These are phyloP conservation scores for Pomacea canaliculata DNA, from an alignment of 2,888 invertebrate genomes.

Conservation along the genomic window DNA sequence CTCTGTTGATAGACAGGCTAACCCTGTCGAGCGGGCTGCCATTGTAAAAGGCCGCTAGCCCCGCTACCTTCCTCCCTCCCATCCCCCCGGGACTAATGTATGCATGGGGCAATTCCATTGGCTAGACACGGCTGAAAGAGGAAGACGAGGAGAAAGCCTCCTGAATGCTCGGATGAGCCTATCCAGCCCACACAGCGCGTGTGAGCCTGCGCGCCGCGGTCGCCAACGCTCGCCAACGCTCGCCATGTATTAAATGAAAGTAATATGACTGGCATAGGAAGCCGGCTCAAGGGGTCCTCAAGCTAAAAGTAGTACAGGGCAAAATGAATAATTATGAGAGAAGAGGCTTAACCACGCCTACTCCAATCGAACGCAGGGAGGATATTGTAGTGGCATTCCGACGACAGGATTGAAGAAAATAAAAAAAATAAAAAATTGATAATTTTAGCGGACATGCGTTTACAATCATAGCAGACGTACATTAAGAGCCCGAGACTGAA, in stretches of 20 bases:
- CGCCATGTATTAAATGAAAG: neutral
- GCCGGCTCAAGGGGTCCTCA: neutral
- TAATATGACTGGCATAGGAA: neutral
- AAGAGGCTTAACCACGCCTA: conserved; percentile 7
- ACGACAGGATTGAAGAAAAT: neutral
- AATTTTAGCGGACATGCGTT: too few relatives aligned
- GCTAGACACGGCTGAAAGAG: neutral
- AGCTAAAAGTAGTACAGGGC: neutral
- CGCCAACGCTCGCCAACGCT: neutral
- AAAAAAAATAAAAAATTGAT: neutral
- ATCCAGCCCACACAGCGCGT: too few relatives aligned
- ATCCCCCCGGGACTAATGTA: neutral
- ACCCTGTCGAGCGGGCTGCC: conserved; percentile 4
- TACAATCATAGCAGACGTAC: too few relatives aligned
- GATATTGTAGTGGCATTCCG: neutral
- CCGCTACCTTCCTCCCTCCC: neutral
- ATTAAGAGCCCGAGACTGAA: too few relatives aligned
- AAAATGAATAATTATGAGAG: conserved; percentile 14
- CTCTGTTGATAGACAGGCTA: conserved; percentile 11
- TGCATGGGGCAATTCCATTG: conserved; percentile 4
- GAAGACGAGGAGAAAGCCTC: neutral
- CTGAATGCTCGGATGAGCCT: too few relatives aligned
- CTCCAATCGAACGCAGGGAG: neutral
- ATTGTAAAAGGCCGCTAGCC: neutral
- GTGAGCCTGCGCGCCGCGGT: too few relatives aligned